Base-by-base conservation (phyloP, 2,888 invertebrate species). In the Drosophila quinaria region DNA sequence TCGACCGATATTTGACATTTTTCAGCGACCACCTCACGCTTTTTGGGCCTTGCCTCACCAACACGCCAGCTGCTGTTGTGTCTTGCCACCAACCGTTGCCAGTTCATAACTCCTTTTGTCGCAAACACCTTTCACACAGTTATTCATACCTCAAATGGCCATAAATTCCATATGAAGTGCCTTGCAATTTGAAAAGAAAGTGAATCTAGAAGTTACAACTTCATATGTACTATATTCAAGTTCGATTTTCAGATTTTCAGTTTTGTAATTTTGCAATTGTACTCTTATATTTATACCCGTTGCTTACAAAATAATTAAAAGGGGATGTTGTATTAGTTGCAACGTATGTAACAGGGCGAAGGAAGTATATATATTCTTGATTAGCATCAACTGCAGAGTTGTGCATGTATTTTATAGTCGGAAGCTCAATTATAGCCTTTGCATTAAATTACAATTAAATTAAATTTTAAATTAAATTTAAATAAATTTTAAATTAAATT, bases 1-100 rank as follows among this genome's bases (percentile, higher is more conserved):
- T 62, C 83, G 84, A 84, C 84, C 84, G 84, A 84, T 84, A 84
- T 84, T 80, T 78, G 70, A 74, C 81, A 87, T 87, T 72, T 77
- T 81, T 71, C 22, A 13, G 41, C 39, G 62, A 51, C 29, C 58
- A 64, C 33, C 58, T 64, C 63, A 58, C 51, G 64, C 51, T 51
- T 49, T 50, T 60, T 55, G 54, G 58, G 58, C 46, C 44, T 39
- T 47, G 58, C 78, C 46, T 39, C 35, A 49, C 51, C 66, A 61
- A 63, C 42, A 60, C 61, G 72, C 70, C 80, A 75, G 70, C 78
- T 70, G 70, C 74, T 70, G 56, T 58, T 58, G 47, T 44, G 47
- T 44, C 42, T 22, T 55, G 55, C 42, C 55, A 55, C 46, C 46
- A 56, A 44, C 33, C 55, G 42, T 22, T 61, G 77, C 50, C 74